These are phyloP conservation scores for Cheirogaleus medius DNA, from an alignment of 2,113 vertebrate species.

Conservation along the genomic window DNA sequence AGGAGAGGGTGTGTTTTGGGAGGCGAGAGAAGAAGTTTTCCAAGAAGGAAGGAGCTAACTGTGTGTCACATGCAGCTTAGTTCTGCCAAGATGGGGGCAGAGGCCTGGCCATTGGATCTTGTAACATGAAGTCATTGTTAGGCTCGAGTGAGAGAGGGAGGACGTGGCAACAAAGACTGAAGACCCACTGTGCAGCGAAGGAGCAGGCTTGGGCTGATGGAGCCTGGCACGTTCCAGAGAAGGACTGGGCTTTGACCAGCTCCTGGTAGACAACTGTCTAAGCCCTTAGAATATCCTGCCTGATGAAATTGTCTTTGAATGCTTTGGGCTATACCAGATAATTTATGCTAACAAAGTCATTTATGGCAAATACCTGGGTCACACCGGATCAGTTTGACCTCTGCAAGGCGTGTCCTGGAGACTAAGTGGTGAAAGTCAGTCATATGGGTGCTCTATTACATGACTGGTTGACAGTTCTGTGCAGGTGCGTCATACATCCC, in stretches of 20 bases:
- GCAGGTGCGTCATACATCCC: rapidly evolving
- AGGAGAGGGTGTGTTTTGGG: background rate
- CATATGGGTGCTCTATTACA: rapidly evolving
- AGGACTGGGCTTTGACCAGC: background rate
- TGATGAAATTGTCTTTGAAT: background rate
- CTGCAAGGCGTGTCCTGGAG: background rate
- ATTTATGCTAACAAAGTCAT: background rate
- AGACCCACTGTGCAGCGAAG: background rate
- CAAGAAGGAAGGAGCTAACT: background rate
- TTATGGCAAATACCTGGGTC: background rate
- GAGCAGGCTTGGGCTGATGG: background rate
- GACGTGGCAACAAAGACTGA: background rate
- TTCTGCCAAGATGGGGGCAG: background rate
- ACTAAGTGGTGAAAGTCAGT: background rate
- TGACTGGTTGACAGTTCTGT: background rate
- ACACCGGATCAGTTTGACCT: background rate
- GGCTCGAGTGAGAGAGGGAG: background rate
- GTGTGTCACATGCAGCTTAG: background rate
- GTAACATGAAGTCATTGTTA: background rate
- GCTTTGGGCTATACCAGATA: background rate
- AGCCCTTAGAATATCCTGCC: background rate
- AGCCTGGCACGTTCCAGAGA: background rate
- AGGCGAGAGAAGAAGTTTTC: background rate
- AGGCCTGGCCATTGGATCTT: background rate
- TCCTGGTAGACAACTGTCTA: background rate